Evolutionary conservation across 2,888 invertebrate species (phyloP), one percentile per base, ranked within the genome.

Genomic region (Ceriagrion tenellum): DNA sequence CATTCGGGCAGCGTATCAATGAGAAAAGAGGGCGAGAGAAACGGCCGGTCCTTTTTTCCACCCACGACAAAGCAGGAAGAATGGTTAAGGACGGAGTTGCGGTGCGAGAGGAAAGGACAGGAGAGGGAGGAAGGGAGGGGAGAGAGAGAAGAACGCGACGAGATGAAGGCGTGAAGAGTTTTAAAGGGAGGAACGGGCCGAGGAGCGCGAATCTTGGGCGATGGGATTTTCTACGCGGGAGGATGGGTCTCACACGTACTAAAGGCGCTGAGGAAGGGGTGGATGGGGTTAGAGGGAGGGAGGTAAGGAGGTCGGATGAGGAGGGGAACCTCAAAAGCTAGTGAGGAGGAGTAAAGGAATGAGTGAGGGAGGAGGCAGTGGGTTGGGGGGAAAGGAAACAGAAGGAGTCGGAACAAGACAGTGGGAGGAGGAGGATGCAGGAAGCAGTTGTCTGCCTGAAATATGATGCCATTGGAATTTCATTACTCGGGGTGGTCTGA

Each of bases 381-480:
- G 55, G n/a, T 0, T 23, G 55, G 89, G 55, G 47, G 47, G 47
- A 47, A 47, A 81, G 81, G 81, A 35, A 81, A 35, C 40, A 35
- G 35, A 16, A 81, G 81, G 81, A 89, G n/a, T 16, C 26, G 55
- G 89, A 89, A 55, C 55, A 89, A 89, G 74, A 93, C 30, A 26
- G 69, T 23, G 47, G 23, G 6, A n/a, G 63, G 56, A 35, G 35
- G 63, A 91, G 40, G 93, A 47, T 63, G 93, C 93, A 93, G 93
- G 93, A 93, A 93, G 93, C 93, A 93, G 93, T 93, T 93, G 93
- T 93, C 93, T 93, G 93, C 47, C 95, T 95, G 95, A 96, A 95
- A 95, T 96, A 96, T 95, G 95, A 96, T 95, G 95, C 95, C 96
- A 96, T 96, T 95, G 96, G 96, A 96, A 96, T 96, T 96, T 96